A percentile compares a stretch with the other conserved stretches of the same genome.
These are phyloP conservation scores for Leptodactylus fallax DNA, from an alignment of 2,797 vertebrate genomes.

Conservation along the genomic window DNA sequence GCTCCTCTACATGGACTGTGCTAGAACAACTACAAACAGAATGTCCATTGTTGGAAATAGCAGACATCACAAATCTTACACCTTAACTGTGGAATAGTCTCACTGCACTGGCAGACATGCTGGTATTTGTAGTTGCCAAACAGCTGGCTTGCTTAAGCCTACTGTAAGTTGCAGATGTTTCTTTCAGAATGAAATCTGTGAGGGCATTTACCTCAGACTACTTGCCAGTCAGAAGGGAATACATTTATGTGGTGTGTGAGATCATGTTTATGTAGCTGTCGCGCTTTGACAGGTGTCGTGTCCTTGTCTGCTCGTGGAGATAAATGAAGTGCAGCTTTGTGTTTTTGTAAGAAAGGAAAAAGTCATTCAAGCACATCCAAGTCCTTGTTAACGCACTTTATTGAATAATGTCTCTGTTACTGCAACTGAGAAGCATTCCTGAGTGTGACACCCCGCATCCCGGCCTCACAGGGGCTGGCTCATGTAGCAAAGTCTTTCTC, in stretches of 20 bases:
- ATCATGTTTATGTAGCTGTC: slow-evolving; percentile 61
- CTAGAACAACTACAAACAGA: no score
- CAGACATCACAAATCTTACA: no score
- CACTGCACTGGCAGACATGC: not conserved
- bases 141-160: slow-evolving; percentile 22
- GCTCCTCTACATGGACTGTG: no score
- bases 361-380: slow-evolving; percentile 14
- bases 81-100: not conserved
- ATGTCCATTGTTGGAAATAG: no score
- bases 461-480: not conserved
- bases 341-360: slow-evolving; percentile 27
- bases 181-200: not conserved
- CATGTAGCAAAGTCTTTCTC: not conserved
- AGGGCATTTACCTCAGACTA: not conserved
- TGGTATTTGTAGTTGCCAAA: slow-evolving; percentile 9
- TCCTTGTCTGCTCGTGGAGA: slow-evolving; percentile 30
- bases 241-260: slow-evolving; percentile 24
- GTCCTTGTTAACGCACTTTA: slow-evolving; percentile 30
- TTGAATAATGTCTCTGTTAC: slow-evolving; percentile 45
- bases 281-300: slow-evolving; percentile 49
- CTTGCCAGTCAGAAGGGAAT: not conserved
- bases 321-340: slow-evolving; percentile 41
- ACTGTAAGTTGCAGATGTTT: slow-evolving; percentile 24
- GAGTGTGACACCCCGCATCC: not conserved
- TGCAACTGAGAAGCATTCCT: slow-evolving; percentile 34